These are phyloP conservation scores for Stramonita haemastoma DNA, from an alignment of 2,888 invertebrate genomes.

Conservation along the genomic window DNA sequence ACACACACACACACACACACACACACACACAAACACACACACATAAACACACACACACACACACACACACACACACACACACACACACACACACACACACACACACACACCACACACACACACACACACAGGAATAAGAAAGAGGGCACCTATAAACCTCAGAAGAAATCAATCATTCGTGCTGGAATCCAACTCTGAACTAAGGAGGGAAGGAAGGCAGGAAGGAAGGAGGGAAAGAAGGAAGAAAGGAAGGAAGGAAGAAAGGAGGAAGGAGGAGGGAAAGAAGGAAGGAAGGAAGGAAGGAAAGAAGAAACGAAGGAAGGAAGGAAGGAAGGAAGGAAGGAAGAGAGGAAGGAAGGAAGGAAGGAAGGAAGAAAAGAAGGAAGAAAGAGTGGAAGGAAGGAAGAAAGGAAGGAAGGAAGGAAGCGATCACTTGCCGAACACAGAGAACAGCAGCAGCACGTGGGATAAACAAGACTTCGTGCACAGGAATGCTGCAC, in stretches of 20 bases:
- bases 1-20: too few relatives aligned
- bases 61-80: neutral
- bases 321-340: neutral
- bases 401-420: neutral
- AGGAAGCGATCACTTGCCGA: neutral
- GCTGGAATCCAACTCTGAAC: neutral
- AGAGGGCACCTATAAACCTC: neutral
- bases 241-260: neutral
- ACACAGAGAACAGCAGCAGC: neutral
- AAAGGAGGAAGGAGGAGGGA: neutral
- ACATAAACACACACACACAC: neutral
- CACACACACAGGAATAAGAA: neutral
- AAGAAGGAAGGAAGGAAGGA: neutral
- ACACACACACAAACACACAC: too few relatives aligned
- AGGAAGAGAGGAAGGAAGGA: neutral
- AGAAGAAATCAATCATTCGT: neutral
- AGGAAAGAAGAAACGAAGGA: neutral
- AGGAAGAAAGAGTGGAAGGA: neutral
- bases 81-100: neutral
- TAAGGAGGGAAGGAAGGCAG: neutral
- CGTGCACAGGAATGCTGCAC: neutral
- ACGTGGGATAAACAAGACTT: neutral
- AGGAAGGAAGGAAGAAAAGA: neutral
- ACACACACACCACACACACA: neutral
- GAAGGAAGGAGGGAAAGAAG: neutral